Evolutionary conservation across 2,888 invertebrate genomes (phyloP), one percentile per base, ranked within the genome.

Genomic region (Drosophila vallismaia): DNA sequence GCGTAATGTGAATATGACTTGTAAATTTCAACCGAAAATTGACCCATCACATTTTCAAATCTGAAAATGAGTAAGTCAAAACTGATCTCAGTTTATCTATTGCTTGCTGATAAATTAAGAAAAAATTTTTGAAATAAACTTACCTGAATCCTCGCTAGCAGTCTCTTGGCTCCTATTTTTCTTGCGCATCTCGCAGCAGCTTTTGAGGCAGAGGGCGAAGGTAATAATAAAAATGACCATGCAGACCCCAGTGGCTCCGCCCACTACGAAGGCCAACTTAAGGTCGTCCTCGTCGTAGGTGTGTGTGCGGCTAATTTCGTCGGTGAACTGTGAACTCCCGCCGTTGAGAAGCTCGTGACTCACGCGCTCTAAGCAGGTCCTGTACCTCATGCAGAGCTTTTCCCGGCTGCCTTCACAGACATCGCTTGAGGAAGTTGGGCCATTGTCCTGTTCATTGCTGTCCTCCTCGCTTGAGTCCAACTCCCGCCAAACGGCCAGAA

Each of bases 261-360:
- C 90, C 52, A 90, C 79, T 0, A 89, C 74, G 45, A 90, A 90
- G 10, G 87, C 88, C 63, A 90, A 77, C 55, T 87, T 84, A 6
- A 91, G 70, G 59, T 90, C 89, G 45, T 88, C 73, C 63, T 87
- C 79, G 9, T 88, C 84, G 50, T 79, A 89, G 59, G 71, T 69
- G 29, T 75, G 83, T 0, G 71, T 29, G 38, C 69, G 67, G 33
- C 60, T 58, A 28, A 76, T 42, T 49, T 28, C 59, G 36, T 75
- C 56, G 2, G 74, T 29, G 4, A 51, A 45, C 33, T 77, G 68
- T 4, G 51, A 49, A 26, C 26, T 52, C 26, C 55, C 70, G 5
- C 82, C 85, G 4, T 79, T 68, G 4, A 77, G 64, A 5, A 79
- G 69, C 48, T 85, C 67, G 8, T 79, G 76, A 29, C 77, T 88